Base-by-base conservation (phyloP, 2,113 vertebrate genomes). In the Tychaedon coryphoeus region DNA sequence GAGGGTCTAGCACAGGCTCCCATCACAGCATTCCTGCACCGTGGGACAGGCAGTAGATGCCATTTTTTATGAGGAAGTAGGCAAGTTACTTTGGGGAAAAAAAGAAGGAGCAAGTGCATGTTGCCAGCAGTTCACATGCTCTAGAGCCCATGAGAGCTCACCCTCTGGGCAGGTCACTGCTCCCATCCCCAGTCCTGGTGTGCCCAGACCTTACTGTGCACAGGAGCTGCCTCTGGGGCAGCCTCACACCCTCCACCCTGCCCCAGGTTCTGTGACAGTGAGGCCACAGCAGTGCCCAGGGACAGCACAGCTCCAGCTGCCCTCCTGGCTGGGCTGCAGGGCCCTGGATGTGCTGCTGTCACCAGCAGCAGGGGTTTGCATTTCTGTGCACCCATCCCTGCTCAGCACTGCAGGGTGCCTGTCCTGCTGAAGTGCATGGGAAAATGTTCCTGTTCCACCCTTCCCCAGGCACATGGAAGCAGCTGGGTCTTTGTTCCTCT, bases 201-300 rank as follows among this genome's bases (percentile, higher is more conserved):
- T 1, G 18, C 4, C 8, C 12, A 23, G 45, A 7, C 7, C 0
- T 8, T 25, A 1, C 24, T 25, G 36, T 54, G 83, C 56, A 17
- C 40, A 9, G 3, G 19, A 38, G 17, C 75, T 72, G 42, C 28
- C n/a, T 7, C n/a, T 10, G 34, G 22, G 65, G 1, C 13, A 16
- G 9, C 12, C 4, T 14, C n/a, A 2, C 0, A 0, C 11, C 24
- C 43, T 6, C 43, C 65, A 10, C 14, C 47, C 34, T 8, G 0
- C n/a, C 19, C 71, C 5, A 6, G 33, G 40, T 0, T 79, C 31
- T 54, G 19, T 3, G 48, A 12, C 19, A 18, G 2, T 8, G 57
- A 51, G 54, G 65, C 51, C 28, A 1, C 2, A 10, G 3, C 19
- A 0, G 23, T 8, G 58, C 65, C 17, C 67, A 4, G 5, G 50